Conservation (phyloP, 2,113 vertebrate genomes). For the Catharus fuscescens region DNA sequence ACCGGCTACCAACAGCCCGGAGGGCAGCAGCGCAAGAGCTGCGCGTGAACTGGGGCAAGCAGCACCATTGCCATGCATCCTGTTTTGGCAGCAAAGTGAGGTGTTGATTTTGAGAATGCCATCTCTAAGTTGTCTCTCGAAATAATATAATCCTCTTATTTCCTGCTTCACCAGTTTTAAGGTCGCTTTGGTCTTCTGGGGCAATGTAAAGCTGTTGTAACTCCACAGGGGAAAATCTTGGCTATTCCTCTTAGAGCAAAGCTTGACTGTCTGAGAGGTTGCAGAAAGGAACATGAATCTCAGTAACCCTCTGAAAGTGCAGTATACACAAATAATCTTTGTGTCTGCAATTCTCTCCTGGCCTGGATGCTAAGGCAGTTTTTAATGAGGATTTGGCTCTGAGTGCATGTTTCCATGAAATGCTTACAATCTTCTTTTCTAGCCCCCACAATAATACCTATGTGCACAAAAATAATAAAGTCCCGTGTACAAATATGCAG, state of each 20-base stretch:
- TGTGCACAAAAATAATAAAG: background rate
- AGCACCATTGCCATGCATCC: background rate
- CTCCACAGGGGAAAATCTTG: background rate
- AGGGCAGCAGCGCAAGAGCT: slow-evolving; percentile 16
- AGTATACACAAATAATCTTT: slow-evolving; percentile 35
- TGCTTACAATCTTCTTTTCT: slow-evolving; percentile 39
- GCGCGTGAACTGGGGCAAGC: background rate
- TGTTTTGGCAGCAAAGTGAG: background rate
- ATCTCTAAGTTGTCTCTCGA: background rate
- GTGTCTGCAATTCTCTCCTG: slow-evolving; percentile 22
- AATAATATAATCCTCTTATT: slow-evolving; percentile 54
- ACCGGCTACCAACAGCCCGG: slow-evolving; percentile 1
- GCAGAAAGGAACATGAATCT: slow-evolving; percentile 4
- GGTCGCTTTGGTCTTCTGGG: background rate
- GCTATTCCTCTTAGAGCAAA: slow-evolving; percentile 22
- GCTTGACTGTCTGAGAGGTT: slow-evolving; percentile 14
- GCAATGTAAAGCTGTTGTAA: slow-evolving; percentile 9
- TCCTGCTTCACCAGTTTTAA: slow-evolving; percentile 36
- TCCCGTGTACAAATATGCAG: background rate
- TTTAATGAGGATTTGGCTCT: slow-evolving; percentile 67
- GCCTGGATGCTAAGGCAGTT: slow-evolving; percentile 30
- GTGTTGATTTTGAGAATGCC: slow-evolving; percentile 6
- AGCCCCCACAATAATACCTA: slow-evolving; percentile 25
- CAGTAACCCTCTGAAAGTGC: slow-evolving; percentile 38
- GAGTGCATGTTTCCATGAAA: slow-evolving; percentile 27